A percentile compares a stretch with the other conserved stretches of the same genome.
phyloP scores from a whole-genome alignment of 2,113 vertebrate genomes.

The Vireo altiloquus region DNA sequence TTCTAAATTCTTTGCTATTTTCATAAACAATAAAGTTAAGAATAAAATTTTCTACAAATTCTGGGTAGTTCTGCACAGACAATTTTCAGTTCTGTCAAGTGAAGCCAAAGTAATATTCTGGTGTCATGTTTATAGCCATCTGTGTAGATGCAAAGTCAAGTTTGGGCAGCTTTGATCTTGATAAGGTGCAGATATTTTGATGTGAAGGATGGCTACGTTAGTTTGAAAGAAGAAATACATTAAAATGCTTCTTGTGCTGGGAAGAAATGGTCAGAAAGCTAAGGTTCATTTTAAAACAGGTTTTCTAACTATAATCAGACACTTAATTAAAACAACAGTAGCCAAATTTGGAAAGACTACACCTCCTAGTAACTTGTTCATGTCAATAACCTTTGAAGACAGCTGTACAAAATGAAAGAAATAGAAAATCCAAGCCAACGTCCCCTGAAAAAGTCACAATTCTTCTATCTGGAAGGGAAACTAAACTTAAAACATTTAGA shows the following conservation, averaged over 20 bases:
- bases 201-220: constrained; percentile 32
- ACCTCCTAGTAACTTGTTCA: background rate
- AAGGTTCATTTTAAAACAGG: background rate
- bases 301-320: background rate
- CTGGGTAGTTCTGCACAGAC: constrained; percentile 56
- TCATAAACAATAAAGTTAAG: constrained; percentile 63
- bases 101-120: constrained; percentile 60
- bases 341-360: background rate
- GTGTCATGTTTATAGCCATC: constrained; percentile 65
- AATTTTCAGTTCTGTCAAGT: constrained; percentile 72
- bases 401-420: background rate
- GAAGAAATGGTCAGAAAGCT: background rate
- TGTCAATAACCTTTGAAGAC: background rate
- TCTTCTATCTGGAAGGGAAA: background rate
- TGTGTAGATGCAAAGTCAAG: constrained; percentile 65
- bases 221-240: constrained; percentile 48
- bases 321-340: background rate
- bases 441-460: background rate
- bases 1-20: constrained; percentile 47
- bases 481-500: background rate
- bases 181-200: constrained; percentile 66
- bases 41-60: constrained; percentile 53
- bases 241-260: background rate
- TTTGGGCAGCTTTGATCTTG: constrained; percentile 65
- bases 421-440: fast-evolving